Evolutionary conservation across 2,113 vertebrate species (phyloP), one percentile per base, ranked within the genome.

Genomic region (Peromyscus maniculatus): DNA sequence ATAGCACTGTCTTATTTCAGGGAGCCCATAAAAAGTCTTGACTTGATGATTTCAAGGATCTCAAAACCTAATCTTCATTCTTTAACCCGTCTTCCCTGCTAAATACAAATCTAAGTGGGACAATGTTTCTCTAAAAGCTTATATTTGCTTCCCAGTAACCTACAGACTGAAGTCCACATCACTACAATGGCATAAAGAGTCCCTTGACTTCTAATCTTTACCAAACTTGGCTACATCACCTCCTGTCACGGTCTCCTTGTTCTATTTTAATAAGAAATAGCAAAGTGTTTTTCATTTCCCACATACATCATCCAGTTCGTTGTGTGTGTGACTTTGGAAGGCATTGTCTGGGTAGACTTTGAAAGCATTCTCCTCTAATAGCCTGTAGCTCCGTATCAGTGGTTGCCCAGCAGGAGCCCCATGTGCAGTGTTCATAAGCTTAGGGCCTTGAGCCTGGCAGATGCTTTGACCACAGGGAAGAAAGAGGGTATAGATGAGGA

Each of bases 201-300:
- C 17, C 39, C 33, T 31, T 72, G 43, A 83, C 67, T 64, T 84
- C 43, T 72, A 31, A 59, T 69, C 7, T 11, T 84, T 59, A 33
- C 49, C 59, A 66, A 66, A 1, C 4, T 94, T 82, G 66, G n/a
- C 21, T 83, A 13, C 2, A 21, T 15, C 62, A 49, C 71, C 31
- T 93, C 78, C 19, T 90, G 31, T 33, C 43, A 67, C 62, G 64
- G 13, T 74, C 64, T 88, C 33, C 49, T 89, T 52, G 87, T 57
- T 88, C 80, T n/a, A 46, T 64, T 74, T 94, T 57, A 55, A n/a
- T 88, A 91, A 75, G 9, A 88, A 92, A 82, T 49, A 80, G 24
- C 16, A 66, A 78, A 78, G 72, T 22, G 55, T 2, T 69, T 91
- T 78, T 64, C 52, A 8, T 72, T 74, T 16, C 87, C 39, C 15